Conservation (phyloP, 2,888 invertebrate genomes). For the Trichopria drosophilae region DNA sequence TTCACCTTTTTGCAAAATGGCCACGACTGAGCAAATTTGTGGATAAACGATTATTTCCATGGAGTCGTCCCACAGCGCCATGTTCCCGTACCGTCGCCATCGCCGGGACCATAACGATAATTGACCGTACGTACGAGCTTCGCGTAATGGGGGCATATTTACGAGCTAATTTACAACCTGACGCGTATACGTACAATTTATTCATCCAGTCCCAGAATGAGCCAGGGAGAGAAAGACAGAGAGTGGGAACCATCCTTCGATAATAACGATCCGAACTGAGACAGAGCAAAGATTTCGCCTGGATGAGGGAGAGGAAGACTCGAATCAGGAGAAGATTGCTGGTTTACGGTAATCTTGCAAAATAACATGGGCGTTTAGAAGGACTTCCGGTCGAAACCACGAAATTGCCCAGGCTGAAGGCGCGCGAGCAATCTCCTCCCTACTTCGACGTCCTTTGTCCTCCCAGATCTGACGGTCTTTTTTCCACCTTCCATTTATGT, state of each 20-base stretch:
- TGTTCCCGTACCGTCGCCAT: too few species aligned
- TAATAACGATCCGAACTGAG: constrained; percentile 24
- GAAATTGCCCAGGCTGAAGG: too few species aligned
- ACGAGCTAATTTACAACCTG: constrained; percentile 44
- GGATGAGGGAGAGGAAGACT: constrained; percentile 14
- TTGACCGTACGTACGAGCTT: constrained; percentile 37
- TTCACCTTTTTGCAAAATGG: too few species aligned
- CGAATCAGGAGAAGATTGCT: constrained; percentile 19
- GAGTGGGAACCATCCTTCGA: constrained; percentile 7
- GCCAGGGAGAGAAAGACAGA: constrained; percentile 24
- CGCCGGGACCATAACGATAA: constrained; percentile 35
- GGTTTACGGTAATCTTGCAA: constrained; percentile 14
- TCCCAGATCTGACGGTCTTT: too few species aligned
- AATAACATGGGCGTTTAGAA: constrained; percentile 37
- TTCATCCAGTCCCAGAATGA: too few species aligned
- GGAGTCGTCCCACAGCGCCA: too few species aligned
- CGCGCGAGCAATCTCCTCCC: background rate
- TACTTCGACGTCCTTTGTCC: too few species aligned
- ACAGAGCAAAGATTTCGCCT: constrained; percentile 14
- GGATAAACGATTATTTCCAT: too few species aligned
- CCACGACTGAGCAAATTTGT: too few species aligned
- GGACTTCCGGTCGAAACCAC: constrained; percentile 37
- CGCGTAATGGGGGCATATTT: constrained; percentile 41
- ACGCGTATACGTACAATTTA: too few species aligned
- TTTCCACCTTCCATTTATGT: too few species aligned